These are phyloP conservation scores for Cheilosia impressa DNA, from an alignment of 2,888 invertebrate genomes.

Conservation along the genomic window DNA sequence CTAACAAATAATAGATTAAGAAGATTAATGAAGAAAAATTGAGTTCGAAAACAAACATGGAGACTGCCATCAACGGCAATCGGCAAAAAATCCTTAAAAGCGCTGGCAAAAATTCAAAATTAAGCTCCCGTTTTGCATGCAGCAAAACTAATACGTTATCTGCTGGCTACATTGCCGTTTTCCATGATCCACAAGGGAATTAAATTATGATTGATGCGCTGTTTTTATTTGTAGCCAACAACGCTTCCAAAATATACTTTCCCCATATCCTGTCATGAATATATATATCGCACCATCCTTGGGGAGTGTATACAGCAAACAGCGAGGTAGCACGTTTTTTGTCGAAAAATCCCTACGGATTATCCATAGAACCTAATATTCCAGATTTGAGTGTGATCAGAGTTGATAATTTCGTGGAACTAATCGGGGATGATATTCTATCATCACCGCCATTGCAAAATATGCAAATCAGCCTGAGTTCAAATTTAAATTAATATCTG, in stretches of 20 bases:
- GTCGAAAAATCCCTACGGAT: constrained; percentile 47
- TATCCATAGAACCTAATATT: constrained; percentile 30
- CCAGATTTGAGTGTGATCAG: constrained; percentile 18
- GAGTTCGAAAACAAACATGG: constrained; percentile 4
- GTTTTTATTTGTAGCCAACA: constrained; percentile 21
- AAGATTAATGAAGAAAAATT: constrained; percentile 29
- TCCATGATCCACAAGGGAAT: constrained; percentile 35
- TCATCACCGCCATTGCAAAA: not conserved
- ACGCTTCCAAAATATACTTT: no score
- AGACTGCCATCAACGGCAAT: constrained; percentile 3
- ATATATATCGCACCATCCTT: no score
- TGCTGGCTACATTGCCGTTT: not conserved
- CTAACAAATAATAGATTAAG: constrained; percentile 17
- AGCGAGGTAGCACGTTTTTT: constrained; percentile 44
- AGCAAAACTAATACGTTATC: not conserved
- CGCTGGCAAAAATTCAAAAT: constrained; percentile 6
- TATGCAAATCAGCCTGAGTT: constrained; percentile 21
- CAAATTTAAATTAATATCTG: constrained; percentile 19
- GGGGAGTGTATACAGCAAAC: not conserved
- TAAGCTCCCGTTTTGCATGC: not conserved
- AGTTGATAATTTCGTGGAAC: constrained; percentile 18
- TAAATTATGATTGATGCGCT: constrained; percentile 59
- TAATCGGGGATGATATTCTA: constrained; percentile 1
- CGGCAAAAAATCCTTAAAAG: constrained; percentile 1
- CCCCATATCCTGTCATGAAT: constrained; percentile 35